Evolutionary conservation across 1,140 invertebrate genomes (phyloP).

Genomic region (Drosophila busckii): DNA sequence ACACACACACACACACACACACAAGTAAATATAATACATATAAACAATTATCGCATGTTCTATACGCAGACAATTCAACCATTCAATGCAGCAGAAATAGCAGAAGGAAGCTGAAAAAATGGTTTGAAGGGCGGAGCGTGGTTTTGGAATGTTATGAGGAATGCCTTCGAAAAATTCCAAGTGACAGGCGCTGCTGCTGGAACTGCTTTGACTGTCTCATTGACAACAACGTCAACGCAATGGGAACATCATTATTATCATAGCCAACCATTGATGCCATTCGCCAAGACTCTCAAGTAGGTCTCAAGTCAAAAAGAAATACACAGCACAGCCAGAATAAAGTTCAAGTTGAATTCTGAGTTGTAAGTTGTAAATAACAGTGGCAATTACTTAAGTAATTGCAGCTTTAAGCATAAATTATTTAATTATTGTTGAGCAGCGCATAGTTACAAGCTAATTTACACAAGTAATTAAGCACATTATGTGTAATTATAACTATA

Average conservation of each 20-base stretch:
- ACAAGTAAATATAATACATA: background rate
- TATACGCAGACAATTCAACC: slow-evolving; percentile 33
- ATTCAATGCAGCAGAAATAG: slow-evolving; percentile 45
- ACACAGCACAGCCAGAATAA: slow-evolving; percentile 9
- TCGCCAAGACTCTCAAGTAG: slow-evolving; percentile 56
- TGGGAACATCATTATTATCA: slow-evolving; percentile 23
- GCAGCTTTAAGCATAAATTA: no score
- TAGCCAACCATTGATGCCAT: slow-evolving; percentile 21
- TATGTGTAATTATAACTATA: no score
- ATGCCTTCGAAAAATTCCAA: slow-evolving; percentile 57
- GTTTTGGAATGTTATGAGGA: slow-evolving; percentile 54
- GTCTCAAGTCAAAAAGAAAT: no score
- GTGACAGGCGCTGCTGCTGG: slow-evolving; percentile 18
- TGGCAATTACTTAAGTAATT: no score
- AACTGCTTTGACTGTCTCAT: slow-evolving; percentile 35
- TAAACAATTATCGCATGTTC: slow-evolving; percentile 39
- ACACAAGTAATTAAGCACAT: no score
- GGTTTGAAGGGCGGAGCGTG: slow-evolving; percentile 10
- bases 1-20: background rate
- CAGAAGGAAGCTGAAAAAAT: background rate
- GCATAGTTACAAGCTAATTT: no score
- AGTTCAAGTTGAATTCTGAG: slow-evolving; percentile 22
- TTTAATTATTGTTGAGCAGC: no score
- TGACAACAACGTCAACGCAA: slow-evolving; percentile 54
- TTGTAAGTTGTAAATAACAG: no score